phyloP scores from a whole-genome alignment of 1,140 invertebrate genomes.

The Hylyphantes graminicola region DNA sequence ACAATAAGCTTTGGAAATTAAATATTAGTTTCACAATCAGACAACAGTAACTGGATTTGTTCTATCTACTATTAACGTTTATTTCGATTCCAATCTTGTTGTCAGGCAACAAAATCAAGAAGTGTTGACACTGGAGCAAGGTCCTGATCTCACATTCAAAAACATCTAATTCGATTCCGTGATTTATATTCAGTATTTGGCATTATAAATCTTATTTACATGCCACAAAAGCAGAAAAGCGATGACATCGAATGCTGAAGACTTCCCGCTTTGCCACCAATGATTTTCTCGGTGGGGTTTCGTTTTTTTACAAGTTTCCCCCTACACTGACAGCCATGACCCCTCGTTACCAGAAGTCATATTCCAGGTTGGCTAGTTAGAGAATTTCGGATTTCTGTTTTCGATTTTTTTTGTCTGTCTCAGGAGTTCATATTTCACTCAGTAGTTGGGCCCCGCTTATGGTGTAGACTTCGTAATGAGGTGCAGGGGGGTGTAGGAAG shows the following conservation, averaged over 20 bases:
- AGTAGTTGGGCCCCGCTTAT: slow-evolving; percentile 7
- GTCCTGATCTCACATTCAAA: too few species aligned
- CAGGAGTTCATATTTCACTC: slow-evolving; percentile 39
- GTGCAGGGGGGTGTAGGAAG: neutral
- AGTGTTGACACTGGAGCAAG: too few species aligned
- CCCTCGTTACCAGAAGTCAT: slow-evolving; percentile 9
- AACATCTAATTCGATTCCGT: too few species aligned
- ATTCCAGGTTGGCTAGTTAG: neutral
- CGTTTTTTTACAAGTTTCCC: slow-evolving; percentile 17
- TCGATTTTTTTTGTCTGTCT: neutral
- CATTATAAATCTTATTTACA: slow-evolving; percentile 11
- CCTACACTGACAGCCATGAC: neutral
- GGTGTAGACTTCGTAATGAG: slow-evolving; percentile 13
- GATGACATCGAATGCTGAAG: slow-evolving; percentile 28
- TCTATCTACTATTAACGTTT: too few species aligned
- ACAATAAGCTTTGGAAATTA: too few species aligned
- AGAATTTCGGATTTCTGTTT: slow-evolving; percentile 6
- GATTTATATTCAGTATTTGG: too few species aligned
- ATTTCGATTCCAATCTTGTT: too few species aligned
- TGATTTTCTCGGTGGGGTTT: slow-evolving; percentile 32
- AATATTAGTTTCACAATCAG: too few species aligned
- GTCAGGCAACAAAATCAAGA: too few species aligned
- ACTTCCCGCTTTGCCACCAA: slow-evolving; percentile 32
- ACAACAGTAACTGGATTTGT: too few species aligned
- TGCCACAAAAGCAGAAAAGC: slow-evolving; percentile 28